Conservation (phyloP, 2,113 vertebrate species). For the Psittacus erithacus region DNA sequence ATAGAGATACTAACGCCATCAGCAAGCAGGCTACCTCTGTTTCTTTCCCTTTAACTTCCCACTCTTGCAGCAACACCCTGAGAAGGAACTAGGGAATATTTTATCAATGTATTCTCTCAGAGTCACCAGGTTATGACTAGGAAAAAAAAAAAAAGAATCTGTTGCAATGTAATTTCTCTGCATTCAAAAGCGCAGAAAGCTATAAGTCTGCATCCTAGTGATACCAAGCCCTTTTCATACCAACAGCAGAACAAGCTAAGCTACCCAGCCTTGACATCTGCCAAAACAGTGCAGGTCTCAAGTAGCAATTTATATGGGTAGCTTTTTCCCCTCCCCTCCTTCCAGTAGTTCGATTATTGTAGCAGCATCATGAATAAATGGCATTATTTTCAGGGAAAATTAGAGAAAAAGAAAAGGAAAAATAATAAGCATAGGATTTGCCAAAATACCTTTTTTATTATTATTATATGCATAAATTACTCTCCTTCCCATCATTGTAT, state of each 20-base stretch:
- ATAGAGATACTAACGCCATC: neutral
- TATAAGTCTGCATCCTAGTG: neutral
- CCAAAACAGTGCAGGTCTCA: constrained; percentile 12
- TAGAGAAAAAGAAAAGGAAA: neutral
- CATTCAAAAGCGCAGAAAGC: neutral
- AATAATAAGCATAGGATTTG: neutral
- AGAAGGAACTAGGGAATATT: neutral
- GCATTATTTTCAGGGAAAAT: constrained; percentile 18
- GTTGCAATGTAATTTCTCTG: neutral
- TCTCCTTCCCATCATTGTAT: neutral
- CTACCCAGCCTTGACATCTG: constrained; percentile 19
- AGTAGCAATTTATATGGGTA: neutral
- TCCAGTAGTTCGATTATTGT: constrained; percentile 31
- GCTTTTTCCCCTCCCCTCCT: neutral
- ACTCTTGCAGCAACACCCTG: neutral
- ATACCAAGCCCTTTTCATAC: neutral
- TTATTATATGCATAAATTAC: neutral
- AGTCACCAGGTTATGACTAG: neutral
- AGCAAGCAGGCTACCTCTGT: too few species aligned
- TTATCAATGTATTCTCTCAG: neutral
- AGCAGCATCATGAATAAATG: neutral
- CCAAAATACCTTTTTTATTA: neutral
- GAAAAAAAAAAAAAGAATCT: too few species aligned
- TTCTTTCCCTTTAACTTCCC: neutral
- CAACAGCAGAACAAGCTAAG: neutral